These are phyloP conservation scores for Glyphotaelius pellucidus DNA, from an alignment of 2,888 invertebrate species.

Conservation along the genomic window DNA sequence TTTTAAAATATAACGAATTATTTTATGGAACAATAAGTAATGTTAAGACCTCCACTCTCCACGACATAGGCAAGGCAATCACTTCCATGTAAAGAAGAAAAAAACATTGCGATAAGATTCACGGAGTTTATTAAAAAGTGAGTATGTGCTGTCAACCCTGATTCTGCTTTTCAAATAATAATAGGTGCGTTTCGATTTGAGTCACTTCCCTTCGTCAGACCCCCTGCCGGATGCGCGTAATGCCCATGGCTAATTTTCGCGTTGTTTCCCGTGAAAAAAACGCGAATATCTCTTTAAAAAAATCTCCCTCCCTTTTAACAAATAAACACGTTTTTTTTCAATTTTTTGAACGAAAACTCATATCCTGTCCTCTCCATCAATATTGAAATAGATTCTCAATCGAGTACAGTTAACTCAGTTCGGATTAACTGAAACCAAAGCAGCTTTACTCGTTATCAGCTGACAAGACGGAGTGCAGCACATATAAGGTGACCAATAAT, in stretches of 20 bases:
- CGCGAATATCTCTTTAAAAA: neutral
- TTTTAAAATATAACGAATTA: too few species aligned
- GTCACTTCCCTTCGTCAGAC: constrained; percentile 3
- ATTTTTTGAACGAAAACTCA: neutral
- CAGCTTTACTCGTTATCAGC: too few species aligned
- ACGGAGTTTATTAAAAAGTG: too few species aligned
- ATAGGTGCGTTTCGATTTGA: constrained; percentile 15
- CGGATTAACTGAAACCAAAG: too few species aligned
- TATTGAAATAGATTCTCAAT: neutral
- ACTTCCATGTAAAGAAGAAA: too few species aligned
- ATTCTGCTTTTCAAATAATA: neutral
- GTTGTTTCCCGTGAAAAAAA: constrained; percentile 3
- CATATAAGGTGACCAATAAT: too few species aligned
- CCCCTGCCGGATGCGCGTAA: neutral
- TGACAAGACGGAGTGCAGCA: too few species aligned
- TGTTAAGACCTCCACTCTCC: too few species aligned
- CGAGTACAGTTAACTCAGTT: too few species aligned
- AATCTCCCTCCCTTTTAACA: neutral
- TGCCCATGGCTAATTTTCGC: constrained; percentile 22
- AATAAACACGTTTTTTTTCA: neutral
- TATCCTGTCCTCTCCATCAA: neutral
- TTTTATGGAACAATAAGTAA: too few species aligned
- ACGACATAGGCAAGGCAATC: too few species aligned
- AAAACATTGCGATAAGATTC: too few species aligned
- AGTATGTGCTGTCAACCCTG: neutral